Conservation (phyloP, 2,888 invertebrate species). For the Encarsia formosa region DNA sequence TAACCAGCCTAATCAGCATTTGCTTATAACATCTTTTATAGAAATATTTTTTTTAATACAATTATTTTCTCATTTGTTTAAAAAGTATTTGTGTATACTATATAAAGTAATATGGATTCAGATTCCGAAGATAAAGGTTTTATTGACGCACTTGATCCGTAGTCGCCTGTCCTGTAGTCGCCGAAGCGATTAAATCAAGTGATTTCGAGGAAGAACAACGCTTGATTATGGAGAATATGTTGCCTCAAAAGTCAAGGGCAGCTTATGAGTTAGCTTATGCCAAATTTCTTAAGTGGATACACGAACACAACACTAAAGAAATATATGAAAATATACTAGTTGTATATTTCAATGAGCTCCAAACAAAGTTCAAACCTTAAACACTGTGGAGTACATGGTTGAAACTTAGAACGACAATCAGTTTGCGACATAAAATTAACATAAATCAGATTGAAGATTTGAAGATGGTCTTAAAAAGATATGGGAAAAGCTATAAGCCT, state of each 20-base stretch:
- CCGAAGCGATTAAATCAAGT: not conserved
- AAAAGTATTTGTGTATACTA: too few relatives aligned
- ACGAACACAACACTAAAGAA: not conserved
- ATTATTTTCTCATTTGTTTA: too few relatives aligned
- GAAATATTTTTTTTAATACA: not conserved
- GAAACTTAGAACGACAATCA: constrained; percentile 20
- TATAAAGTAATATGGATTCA: too few relatives aligned
- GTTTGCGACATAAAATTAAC: constrained; percentile 8
- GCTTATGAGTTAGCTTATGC: constrained; percentile 7
- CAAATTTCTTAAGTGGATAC: constrained; percentile 15
- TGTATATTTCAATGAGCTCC: constrained; percentile 20
- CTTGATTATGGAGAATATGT: not conserved
- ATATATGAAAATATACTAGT: constrained; percentile 13
- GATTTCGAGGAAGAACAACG: constrained; percentile 1
- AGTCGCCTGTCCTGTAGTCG: too few relatives aligned
- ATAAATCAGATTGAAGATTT: constrained; percentile 9
- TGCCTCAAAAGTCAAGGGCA: constrained; percentile 9
- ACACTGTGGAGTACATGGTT: constrained; percentile 19
- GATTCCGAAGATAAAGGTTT: too few relatives aligned
- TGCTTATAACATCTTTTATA: not conserved
- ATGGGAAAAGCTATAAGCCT: constrained; percentile 7
- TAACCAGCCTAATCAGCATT: constrained; percentile 7
- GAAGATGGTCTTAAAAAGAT: constrained; percentile 2
- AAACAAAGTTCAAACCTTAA: constrained; percentile 14
- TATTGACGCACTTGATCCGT: too few relatives aligned